Percentiles rank a stretch among this genome's conserved stretches.
Evolutionary conservation across 2,797 vertebrate species (phyloP).

Genomic region (Hipposideros larvatus): DNA sequence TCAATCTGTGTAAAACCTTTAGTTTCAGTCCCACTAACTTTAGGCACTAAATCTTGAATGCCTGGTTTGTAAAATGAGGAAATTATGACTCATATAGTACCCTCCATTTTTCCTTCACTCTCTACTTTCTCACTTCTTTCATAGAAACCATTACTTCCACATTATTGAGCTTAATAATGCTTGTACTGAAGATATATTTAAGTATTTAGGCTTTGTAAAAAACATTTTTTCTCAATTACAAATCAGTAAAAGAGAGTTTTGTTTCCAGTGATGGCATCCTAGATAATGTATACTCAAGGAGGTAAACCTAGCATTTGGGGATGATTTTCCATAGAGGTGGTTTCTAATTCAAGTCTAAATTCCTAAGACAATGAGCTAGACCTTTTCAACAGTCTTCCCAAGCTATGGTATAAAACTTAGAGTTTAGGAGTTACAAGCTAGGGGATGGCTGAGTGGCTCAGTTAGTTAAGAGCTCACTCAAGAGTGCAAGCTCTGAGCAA

Average conservation of each 20-base stretch:
- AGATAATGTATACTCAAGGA: neutral
- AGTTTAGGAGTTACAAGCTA: neutral
- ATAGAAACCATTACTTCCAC: neutral
- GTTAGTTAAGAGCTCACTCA: no score
- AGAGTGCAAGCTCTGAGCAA: no score
- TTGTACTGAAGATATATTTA: neutral
- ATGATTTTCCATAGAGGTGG: neutral
- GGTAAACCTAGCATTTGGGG: neutral
- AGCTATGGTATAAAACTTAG: neutral
- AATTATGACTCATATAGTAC: neutral
- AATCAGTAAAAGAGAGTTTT: neutral
- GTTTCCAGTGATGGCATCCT: neutral
- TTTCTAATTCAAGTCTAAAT: constrained; percentile 12
- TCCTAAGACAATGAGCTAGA: neutral
- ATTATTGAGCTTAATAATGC: neutral
- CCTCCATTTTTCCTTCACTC: neutral
- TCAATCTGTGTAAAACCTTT: neutral
- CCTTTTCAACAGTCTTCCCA: neutral
- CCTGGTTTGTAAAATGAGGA: neutral
- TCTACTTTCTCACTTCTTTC: neutral
- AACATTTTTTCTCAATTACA: neutral
- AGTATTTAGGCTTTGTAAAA: neutral
- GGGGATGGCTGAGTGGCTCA: no score
- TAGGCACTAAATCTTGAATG: neutral
- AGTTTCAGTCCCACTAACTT: neutral